Conservation (phyloP, 2,888 invertebrate species). For the Cerceris ruficornis region DNA sequence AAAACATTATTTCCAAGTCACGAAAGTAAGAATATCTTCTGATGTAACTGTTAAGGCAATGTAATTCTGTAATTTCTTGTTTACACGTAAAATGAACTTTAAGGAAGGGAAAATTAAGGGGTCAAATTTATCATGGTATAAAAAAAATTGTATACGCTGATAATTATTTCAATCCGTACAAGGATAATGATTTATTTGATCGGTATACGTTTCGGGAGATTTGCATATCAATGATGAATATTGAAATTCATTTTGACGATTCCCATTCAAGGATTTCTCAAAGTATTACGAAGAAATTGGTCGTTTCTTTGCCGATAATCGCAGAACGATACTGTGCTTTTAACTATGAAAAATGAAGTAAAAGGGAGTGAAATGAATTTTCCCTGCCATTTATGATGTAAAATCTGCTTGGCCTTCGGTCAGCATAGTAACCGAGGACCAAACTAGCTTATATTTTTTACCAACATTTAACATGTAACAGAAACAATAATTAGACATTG, state of each 20-base stretch:
- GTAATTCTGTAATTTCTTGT: not conserved
- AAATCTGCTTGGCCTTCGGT: conserved; percentile 74
- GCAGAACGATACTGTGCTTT: conserved; percentile 34
- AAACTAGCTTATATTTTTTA: conserved; percentile 75
- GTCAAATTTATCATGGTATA: not conserved
- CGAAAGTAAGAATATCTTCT: not conserved
- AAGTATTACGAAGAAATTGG: not conserved
- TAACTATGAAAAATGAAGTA: conserved; percentile 25
- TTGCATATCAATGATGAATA: not conserved
- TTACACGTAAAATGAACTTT: not conserved
- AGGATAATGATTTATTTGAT: too few relatives aligned
- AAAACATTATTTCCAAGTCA: not conserved
- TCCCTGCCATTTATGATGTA: conserved; percentile 57
- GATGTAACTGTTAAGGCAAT: not conserved
- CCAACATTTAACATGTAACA: conserved; percentile 56
- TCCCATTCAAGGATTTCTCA: not conserved
- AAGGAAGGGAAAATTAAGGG: not conserved
- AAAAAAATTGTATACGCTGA: too few relatives aligned
- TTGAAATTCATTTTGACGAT: not conserved
- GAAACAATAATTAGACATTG: conserved; percentile 52
- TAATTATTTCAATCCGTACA: too few relatives aligned
- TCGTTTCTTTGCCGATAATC: not conserved
- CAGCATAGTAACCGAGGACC: conserved; percentile 75
- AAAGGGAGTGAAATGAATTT: conserved; percentile 18
- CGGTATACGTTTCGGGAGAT: not conserved